These are phyloP conservation scores for Chydorus sphaericus DNA, from an alignment of 2,888 invertebrate genomes.

Conservation along the genomic window DNA sequence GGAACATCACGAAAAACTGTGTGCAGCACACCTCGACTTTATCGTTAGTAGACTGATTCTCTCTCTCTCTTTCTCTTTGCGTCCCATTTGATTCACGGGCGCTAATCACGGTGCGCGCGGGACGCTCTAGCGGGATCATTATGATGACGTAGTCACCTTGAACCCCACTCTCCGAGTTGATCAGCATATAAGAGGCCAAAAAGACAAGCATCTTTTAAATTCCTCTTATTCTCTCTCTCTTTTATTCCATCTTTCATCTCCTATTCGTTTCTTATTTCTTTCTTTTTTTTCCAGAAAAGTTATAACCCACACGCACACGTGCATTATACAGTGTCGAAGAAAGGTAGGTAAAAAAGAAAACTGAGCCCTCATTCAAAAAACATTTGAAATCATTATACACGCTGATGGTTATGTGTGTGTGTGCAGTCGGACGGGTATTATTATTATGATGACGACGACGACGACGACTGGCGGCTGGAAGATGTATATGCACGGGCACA, in stretches of 20 bases:
- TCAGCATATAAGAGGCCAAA: too few species aligned
- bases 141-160: slow-evolving; percentile 6
- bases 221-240: too few species aligned
- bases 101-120: neutral
- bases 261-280: neutral
- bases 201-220: too few species aligned
- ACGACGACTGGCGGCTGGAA: neutral
- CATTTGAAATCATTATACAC: neutral
- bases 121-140: neutral
- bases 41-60: neutral
- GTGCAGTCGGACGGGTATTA: slow-evolving; percentile 3
- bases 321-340: slow-evolving; percentile 4
- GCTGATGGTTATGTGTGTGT: neutral
- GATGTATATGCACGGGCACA: neutral
- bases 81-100: neutral
- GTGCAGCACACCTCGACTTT: neutral
- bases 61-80: neutral
- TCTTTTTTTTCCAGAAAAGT: neutral
- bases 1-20: slow-evolving; percentile 6
- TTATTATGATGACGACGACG: neutral
- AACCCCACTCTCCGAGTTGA: neutral
- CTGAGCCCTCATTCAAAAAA: neutral
- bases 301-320: neutral
- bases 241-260: neutral
- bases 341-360: neutral